Percentiles rank a stretch among this genome's conserved stretches.
Conservation (phyloP, 2,888 invertebrate genomes). For the Tipula confusa region DNA sequence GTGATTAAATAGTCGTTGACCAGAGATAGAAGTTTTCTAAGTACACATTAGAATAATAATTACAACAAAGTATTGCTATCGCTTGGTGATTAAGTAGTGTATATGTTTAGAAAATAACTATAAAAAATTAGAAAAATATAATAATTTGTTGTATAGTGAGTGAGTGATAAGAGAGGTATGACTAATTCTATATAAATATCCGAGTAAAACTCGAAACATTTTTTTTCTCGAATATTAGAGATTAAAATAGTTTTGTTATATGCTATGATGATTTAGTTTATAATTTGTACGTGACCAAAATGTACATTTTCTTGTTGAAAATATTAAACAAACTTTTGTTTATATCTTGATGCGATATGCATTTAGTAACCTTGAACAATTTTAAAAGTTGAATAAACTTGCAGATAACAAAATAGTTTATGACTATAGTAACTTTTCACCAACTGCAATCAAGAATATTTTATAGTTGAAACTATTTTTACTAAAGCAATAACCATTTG, state of each 20-base stretch:
- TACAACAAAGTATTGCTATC: background rate
- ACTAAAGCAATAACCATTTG: no score
- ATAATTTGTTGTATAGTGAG: no score
- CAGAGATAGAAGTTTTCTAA: background rate
- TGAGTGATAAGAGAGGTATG: background rate
- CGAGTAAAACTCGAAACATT: background rate
- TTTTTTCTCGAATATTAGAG: background rate
- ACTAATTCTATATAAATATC: background rate
- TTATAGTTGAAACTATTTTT: no score
- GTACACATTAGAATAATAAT: background rate
- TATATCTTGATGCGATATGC: background rate
- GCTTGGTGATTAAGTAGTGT: background rate
- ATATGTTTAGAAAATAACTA: background rate
- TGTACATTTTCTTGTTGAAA: background rate
- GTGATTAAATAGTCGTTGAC: background rate
- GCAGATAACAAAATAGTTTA: constrained; percentile 64
- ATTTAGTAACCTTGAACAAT: background rate
- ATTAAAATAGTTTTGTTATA: constrained; percentile 17
- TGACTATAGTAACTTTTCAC: no score
- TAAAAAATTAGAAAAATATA: background rate
- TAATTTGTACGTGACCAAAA: background rate
- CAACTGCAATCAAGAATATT: no score
- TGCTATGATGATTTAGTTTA: background rate
- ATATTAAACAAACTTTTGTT: background rate
- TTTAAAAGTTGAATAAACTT: background rate